These are phyloP conservation scores for Anser cygnoides DNA, from an alignment of 2,113 vertebrate genomes.

Conservation along the genomic window DNA sequence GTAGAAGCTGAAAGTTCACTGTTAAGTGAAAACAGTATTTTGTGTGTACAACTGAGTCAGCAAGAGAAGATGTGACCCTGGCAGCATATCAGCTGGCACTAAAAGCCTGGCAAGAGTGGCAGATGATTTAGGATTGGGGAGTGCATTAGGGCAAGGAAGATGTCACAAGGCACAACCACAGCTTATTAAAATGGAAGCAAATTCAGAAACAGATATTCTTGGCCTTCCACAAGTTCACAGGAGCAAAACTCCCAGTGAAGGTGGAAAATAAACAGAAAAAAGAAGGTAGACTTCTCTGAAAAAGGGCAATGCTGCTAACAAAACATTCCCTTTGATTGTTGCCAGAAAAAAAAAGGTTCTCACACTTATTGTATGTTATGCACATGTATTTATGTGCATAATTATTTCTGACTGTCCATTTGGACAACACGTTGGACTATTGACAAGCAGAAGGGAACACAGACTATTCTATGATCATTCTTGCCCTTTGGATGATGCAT, in stretches of 20 bases:
- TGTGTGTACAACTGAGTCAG: neutral
- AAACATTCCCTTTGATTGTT: neutral
- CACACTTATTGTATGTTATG: neutral
- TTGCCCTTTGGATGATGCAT: neutral
- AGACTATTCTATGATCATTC: neutral
- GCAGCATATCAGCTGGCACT: neutral
- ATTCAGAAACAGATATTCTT: neutral
- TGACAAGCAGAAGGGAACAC: neutral
- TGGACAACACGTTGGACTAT: neutral
- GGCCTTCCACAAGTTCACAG: neutral
- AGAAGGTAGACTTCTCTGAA: neutral
- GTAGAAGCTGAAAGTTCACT: neutral
- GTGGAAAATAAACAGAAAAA: neutral
- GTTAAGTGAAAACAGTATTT: neutral
- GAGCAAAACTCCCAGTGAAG: neutral
- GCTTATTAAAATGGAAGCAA: neutral
- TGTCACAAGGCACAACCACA: neutral
- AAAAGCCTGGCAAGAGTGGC: neutral
- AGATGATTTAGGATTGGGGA: neutral
- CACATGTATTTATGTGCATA: neutral
- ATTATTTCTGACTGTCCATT: neutral
- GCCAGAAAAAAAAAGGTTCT: neutral
- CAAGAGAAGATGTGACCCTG: neutral
- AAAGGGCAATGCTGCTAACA: neutral
- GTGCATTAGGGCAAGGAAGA: neutral